Percentiles rank a stretch among this genome's conserved stretches.
Evolutionary conservation across 1,140 invertebrate species (phyloP).

Genomic region (Cydia strobilella): DNA sequence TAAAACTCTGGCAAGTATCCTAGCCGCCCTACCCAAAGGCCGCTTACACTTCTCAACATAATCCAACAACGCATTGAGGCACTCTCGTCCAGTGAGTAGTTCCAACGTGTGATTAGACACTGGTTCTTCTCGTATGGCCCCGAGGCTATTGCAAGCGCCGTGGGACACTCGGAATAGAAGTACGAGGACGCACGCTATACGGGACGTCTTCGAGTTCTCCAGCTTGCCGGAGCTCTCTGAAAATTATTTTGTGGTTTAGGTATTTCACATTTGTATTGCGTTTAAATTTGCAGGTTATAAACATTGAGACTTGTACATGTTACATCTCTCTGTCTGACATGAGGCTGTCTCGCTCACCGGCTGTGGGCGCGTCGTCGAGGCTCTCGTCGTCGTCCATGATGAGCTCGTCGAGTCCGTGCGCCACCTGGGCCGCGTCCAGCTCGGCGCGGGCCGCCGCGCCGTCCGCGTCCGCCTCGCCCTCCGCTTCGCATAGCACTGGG

Average conservation of each 20-base stretch:
- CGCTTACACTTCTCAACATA: slow-evolving; percentile 68
- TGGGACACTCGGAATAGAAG: slow-evolving; percentile 67
- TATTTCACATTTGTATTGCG: background rate
- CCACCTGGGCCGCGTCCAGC: slow-evolving; percentile 57
- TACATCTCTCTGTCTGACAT: too few species aligned
- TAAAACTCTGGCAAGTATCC: slow-evolving; percentile 66
- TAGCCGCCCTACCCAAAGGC: slow-evolving; percentile 67
- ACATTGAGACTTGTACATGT: too few species aligned
- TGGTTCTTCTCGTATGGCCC: slow-evolving; percentile 46
- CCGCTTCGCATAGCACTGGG: slow-evolving; percentile 80
- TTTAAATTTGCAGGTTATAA: too few species aligned
- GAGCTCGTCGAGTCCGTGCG: slow-evolving; percentile 68
- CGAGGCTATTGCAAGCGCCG: slow-evolving; percentile 50
- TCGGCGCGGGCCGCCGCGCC: slow-evolving; percentile 42
- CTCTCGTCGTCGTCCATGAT: slow-evolving; percentile 69
- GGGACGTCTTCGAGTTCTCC: slow-evolving; percentile 53
- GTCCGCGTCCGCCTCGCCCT: slow-evolving; percentile 60
- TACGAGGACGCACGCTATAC: slow-evolving; percentile 65
- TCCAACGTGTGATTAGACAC: slow-evolving; percentile 55
- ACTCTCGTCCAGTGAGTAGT: slow-evolving; percentile 59
- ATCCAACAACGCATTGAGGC: slow-evolving; percentile 65
- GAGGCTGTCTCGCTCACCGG: slow-evolving; percentile 29
- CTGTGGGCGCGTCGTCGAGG: slow-evolving; percentile 45
- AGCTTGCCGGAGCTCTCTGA: slow-evolving; percentile 48
- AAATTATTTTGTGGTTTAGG: slow-evolving; percentile 28